A percentile compares a stretch with the other conserved stretches of the same genome.
phyloP scores from a whole-genome alignment of 2,797 vertebrate species.

The Psittacula echo region DNA sequence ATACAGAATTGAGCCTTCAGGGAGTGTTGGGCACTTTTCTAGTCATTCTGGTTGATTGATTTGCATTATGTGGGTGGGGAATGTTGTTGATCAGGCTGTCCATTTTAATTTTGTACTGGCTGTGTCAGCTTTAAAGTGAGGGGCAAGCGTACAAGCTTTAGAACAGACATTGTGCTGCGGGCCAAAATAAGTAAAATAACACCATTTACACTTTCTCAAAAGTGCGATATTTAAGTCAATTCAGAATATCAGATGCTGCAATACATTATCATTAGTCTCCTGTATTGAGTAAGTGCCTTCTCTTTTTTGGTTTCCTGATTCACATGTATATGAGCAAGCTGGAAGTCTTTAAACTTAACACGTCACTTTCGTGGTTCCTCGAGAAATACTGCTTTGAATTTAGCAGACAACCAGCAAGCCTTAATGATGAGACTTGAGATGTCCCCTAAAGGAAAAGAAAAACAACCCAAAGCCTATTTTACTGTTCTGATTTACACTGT shows the following conservation, averaged over 20 bases:
- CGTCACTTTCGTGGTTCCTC: neutral
- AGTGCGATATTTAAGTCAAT: neutral
- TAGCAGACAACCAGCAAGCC: neutral
- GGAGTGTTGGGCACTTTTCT: slow-evolving; percentile 58
- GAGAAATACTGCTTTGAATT: neutral
- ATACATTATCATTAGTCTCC: neutral
- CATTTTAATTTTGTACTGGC: slow-evolving; percentile 50
- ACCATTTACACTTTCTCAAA: neutral
- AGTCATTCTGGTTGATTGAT: slow-evolving; percentile 64
- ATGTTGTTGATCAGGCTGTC: slow-evolving; percentile 59
- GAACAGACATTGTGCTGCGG: neutral
- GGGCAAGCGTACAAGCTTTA: neutral
- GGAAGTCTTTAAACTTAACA: neutral
- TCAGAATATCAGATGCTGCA: neutral
- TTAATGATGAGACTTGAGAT: neutral
- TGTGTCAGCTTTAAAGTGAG: slow-evolving; percentile 21
- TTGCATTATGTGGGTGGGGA: slow-evolving; percentile 65
- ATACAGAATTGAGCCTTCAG: slow-evolving; percentile 47
- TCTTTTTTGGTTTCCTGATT: neutral
- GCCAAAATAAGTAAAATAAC: neutral
- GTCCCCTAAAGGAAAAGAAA: neutral
- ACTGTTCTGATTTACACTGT: neutral
- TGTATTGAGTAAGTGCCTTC: neutral
- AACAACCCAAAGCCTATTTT: neutral
- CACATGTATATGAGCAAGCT: neutral